These are phyloP conservation scores for Rhipidura dahli DNA, from an alignment of 2,113 vertebrate species.

Conservation along the genomic window DNA sequence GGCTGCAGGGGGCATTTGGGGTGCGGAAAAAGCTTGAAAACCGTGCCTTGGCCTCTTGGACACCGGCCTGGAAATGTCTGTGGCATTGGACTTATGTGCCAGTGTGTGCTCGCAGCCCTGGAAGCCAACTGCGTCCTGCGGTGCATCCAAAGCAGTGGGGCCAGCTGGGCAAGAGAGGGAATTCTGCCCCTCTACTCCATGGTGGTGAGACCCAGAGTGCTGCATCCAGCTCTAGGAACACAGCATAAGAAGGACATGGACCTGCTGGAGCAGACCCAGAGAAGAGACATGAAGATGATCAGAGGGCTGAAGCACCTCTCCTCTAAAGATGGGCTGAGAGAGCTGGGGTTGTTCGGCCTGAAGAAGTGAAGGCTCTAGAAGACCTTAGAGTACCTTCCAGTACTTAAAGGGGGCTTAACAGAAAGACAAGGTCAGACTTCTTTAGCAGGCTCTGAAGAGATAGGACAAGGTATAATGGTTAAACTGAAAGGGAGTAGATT, in stretches of 20 bases:
- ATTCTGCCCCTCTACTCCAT: no score
- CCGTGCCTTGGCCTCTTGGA: not conserved
- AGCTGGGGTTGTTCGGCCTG: not conserved
- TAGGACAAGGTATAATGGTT: not conserved
- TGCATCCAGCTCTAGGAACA: not conserved
- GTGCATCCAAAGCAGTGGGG: not conserved
- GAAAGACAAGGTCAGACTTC: not conserved
- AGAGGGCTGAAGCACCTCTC: not conserved
- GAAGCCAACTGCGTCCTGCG: not conserved
- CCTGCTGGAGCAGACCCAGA: not conserved
- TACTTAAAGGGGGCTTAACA: no score
- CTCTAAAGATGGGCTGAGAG: not conserved
- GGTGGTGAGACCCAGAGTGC: not conserved
- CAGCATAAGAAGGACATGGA: not conserved
- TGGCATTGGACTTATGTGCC: accelerated
- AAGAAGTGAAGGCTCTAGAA: not conserved
- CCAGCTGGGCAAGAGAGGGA: not conserved
- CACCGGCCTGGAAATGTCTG: not conserved
- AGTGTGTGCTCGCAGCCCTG: not conserved
- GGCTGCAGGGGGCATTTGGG: accelerated
- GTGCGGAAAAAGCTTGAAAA: not conserved
- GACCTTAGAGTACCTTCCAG: not conserved
- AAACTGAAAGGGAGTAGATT: not conserved
- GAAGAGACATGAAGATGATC: not conserved
- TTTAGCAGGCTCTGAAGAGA: not conserved